These are phyloP conservation scores for Aldabrachelys gigantea DNA, from an alignment of 2,113 vertebrate genomes.

Conservation along the genomic window DNA sequence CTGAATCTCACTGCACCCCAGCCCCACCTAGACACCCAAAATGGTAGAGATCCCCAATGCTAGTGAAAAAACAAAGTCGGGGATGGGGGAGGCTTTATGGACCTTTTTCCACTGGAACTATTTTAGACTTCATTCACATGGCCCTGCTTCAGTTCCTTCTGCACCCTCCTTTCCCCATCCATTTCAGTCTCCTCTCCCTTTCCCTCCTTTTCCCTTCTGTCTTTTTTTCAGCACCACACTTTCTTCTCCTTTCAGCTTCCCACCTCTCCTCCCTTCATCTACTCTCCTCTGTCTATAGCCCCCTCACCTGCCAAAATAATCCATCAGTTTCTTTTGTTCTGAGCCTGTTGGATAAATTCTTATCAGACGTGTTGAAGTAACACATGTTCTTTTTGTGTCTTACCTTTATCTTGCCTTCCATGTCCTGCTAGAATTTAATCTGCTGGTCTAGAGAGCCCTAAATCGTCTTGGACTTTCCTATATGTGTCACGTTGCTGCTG, in stretches of 20 bases:
- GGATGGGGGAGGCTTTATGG: too few species aligned
- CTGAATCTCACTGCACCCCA: too few species aligned
- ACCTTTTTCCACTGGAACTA: too few species aligned
- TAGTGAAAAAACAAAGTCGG: too few species aligned
- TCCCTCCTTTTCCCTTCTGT: too few species aligned
- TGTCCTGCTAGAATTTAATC: neutral
- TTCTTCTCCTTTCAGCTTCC: neutral
- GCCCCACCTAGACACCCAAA: too few species aligned
- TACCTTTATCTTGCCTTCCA: neutral
- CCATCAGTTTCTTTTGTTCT: neutral
- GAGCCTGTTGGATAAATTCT: neutral
- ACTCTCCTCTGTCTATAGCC: neutral
- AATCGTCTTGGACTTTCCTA: neutral
- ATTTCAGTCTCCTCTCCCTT: neutral
- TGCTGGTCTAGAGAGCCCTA: neutral
- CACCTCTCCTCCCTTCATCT: neutral
- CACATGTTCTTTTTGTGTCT: neutral
- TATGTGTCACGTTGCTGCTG: neutral
- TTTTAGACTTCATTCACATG: too few species aligned
- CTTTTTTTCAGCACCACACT: neutral
- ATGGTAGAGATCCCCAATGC: too few species aligned
- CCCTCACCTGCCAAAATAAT: neutral
- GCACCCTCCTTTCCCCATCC: neutral
- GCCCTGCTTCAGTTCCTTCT: too few species aligned
- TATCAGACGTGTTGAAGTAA: neutral